These are phyloP conservation scores for Ceyx cyanopectus DNA, from an alignment of 2,113 vertebrate species.

Conservation along the genomic window DNA sequence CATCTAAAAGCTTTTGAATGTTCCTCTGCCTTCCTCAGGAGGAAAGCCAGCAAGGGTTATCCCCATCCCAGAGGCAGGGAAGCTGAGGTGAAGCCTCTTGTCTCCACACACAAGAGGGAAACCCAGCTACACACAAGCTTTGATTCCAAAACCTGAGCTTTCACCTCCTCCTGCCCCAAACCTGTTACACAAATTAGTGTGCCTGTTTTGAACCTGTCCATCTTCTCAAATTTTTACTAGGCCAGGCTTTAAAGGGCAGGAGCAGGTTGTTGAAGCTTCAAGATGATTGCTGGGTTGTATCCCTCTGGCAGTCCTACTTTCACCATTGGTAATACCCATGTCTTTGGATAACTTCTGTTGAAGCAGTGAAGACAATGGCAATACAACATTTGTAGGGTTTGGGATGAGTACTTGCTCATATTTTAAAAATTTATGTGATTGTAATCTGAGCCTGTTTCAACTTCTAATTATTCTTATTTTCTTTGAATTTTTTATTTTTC, in stretches of 20 bases:
- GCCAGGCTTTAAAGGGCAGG: not conserved
- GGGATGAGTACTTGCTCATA: not conserved
- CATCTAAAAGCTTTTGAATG: not conserved
- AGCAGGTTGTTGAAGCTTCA: not conserved
- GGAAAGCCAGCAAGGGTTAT: not conserved
- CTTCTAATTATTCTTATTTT: not conserved
- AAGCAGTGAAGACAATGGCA: not conserved
- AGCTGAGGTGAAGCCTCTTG: not conserved
- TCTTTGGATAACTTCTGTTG: not conserved
- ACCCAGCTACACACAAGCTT: rapidly evolving
- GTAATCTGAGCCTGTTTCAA: not conserved
- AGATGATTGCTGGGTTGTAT: not conserved
- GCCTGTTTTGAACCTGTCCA: not conserved
- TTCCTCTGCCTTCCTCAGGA: not conserved
- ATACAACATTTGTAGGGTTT: not conserved
- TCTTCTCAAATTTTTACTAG: not conserved
- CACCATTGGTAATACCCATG: not conserved
- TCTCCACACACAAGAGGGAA: not conserved
- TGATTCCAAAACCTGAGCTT: not conserved
- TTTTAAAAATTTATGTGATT: not conserved
- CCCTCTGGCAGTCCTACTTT: not conserved
- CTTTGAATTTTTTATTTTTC: not conserved
- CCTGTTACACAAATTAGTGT: not conserved
- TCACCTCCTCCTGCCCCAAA: not conserved
- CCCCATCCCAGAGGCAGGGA: rapidly evolving